phyloP scores from a whole-genome alignment of 2,113 vertebrate species.

The Myotis yumanensis region DNA sequence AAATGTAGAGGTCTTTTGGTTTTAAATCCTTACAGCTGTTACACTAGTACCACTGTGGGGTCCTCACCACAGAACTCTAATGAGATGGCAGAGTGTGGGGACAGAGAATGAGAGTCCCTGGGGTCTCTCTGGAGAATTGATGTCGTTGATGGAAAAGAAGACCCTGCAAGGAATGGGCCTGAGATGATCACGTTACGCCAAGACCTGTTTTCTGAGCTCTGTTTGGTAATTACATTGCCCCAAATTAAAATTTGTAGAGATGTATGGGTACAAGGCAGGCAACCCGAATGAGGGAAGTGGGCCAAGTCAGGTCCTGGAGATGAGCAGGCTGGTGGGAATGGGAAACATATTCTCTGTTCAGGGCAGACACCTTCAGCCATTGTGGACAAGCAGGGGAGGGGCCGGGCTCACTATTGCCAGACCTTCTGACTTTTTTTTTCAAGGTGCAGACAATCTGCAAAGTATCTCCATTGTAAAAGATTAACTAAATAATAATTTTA shows the following conservation, averaged over 20 bases:
- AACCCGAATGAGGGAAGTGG: neutral
- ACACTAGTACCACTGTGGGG: neutral
- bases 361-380: neutral
- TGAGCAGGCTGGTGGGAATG: rapidly evolving
- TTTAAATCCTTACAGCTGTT: neutral
- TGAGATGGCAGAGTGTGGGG: neutral
- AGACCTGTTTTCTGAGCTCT: neutral
- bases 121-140: neutral
- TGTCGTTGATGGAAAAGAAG: neutral
- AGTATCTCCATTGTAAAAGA: slow-evolving; percentile 17
- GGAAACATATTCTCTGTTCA: neutral
- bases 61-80: neutral
- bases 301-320: neutral
- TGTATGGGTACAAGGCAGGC: neutral
- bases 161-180: neutral
- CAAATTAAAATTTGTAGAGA: neutral
- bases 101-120: neutral
- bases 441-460: neutral
- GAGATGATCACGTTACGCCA: neutral
- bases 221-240: neutral
- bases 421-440: neutral
- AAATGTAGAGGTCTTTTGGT: neutral
- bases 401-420: neutral
- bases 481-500: neutral
- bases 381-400: neutral